Evolutionary conservation across 2,888 invertebrate genomes (phyloP).

Genomic region (Torymus tubicola): DNA sequence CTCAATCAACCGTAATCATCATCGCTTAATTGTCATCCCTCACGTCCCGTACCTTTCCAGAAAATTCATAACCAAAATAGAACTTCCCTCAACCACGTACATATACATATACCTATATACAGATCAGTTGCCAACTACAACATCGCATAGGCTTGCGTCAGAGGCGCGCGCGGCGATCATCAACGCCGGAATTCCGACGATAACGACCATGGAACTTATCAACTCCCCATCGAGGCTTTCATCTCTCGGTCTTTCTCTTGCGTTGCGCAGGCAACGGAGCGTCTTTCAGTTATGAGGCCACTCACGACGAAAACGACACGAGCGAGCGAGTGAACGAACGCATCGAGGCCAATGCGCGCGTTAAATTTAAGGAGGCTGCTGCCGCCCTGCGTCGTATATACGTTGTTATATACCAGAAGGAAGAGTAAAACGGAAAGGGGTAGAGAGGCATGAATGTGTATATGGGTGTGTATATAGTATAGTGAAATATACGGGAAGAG

Average conservation of each 20-base stretch:
- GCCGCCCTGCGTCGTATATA: not conserved
- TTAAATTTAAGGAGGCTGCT: conserved; percentile 58
- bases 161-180: conserved; percentile 18
- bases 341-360: conserved; percentile 58
- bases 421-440: not conserved
- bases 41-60: no score
- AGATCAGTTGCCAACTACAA: no score
- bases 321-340: not conserved
- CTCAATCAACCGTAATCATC: no score
- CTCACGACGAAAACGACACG: conserved; percentile 17
- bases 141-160: not conserved
- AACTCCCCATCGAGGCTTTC: conserved; percentile 52
- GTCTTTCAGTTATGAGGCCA: conserved; percentile 36
- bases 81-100: no score
- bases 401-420: not conserved
- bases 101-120: no score
- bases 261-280: not conserved
- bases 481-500: conserved; percentile 10
- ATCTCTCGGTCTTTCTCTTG: conserved; percentile 8
- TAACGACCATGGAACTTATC: conserved; percentile 59
- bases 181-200: conserved; percentile 41
- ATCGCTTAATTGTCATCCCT: no score
- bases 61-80: no score
- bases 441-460: not conserved
- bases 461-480: not conserved